Percentiles rank a stretch among this genome's conserved stretches.
These are phyloP conservation scores for Pantherophis vulpinus DNA, from an alignment of 2,797 vertebrate genomes.

Conservation along the genomic window DNA sequence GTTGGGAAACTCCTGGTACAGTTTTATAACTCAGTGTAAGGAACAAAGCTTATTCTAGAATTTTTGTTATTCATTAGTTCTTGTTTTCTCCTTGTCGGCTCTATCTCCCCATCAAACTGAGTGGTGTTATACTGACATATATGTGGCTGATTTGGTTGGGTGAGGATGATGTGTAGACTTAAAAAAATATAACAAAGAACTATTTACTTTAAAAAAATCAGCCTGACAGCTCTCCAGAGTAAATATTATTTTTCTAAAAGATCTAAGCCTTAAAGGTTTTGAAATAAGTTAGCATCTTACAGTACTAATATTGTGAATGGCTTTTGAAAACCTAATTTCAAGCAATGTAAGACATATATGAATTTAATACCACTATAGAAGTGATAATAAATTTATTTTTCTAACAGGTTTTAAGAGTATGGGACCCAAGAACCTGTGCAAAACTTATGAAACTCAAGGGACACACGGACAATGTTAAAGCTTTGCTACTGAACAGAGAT, in stretches of 20 bases:
- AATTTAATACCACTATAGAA: not conserved
- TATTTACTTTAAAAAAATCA: not conserved
- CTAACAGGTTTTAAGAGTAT: slow-evolving; percentile 90
- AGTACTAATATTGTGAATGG: not conserved
- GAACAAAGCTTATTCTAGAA: not conserved
- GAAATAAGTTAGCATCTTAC: not conserved
- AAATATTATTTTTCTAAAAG: not conserved
- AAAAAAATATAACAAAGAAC: not conserved
- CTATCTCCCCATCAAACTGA: not conserved
- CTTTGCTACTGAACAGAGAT: slow-evolving; percentile 91
- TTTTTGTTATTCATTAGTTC: not conserved
- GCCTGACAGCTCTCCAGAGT: not conserved
- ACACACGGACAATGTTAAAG: slow-evolving; percentile 97
- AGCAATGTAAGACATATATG: not conserved
- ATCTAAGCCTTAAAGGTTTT: not conserved
- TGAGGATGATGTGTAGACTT: too few relatives aligned
- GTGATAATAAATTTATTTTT: not conserved
- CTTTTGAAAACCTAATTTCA: not conserved
- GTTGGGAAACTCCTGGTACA: not conserved
- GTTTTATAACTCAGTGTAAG: not conserved
- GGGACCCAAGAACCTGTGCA: slow-evolving; percentile 97
- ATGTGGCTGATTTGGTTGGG: too few relatives aligned
- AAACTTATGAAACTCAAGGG: slow-evolving; percentile 99
- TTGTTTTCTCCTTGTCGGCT: not conserved
- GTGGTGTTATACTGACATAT: not conserved